These are phyloP conservation scores for Scaeva pyrastri DNA, from an alignment of 2,888 invertebrate species.

Conservation along the genomic window DNA sequence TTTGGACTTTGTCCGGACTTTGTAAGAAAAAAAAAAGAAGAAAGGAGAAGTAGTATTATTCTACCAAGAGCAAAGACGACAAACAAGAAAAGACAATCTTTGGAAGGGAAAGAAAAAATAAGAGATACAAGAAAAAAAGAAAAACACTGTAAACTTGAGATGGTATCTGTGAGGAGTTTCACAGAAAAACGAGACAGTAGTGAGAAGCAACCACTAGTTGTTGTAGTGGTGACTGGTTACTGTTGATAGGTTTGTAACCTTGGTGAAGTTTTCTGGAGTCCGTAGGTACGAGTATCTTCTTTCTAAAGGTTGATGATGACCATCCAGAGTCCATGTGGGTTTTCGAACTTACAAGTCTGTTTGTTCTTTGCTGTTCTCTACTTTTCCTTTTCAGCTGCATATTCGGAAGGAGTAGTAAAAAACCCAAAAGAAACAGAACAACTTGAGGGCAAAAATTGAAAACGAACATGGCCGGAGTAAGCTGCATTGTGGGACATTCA, in stretches of 20 bases:
- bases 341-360: conserved; percentile 42
- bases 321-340: conserved; percentile 45
- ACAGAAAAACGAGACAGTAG: conserved; percentile 32
- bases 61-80: conserved; percentile 1
- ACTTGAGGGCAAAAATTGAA: conserved; percentile 23
- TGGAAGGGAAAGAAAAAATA: not conserved
- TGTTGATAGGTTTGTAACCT: not conserved
- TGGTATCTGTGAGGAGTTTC: conserved; percentile 26
- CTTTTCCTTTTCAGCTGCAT: conserved; percentile 34
- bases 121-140: conserved; percentile 30
- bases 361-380: not conserved
- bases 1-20: conserved; percentile 1
- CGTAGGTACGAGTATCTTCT: not conserved
- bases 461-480: not conserved
- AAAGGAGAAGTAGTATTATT: not conserved
- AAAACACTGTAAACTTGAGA: not conserved
- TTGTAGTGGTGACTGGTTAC: not conserved
- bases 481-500: not conserved
- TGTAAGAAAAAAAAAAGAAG: no score
- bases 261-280: conserved; percentile 8
- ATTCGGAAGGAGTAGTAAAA: conserved; percentile 55
- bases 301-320: conserved; percentile 43
- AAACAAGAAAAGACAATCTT: not conserved
- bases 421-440: conserved; percentile 42
- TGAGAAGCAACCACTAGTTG: conserved; percentile 13